phyloP scores from a whole-genome alignment of 2,888 invertebrate species.

The Creontiades dilutus region DNA sequence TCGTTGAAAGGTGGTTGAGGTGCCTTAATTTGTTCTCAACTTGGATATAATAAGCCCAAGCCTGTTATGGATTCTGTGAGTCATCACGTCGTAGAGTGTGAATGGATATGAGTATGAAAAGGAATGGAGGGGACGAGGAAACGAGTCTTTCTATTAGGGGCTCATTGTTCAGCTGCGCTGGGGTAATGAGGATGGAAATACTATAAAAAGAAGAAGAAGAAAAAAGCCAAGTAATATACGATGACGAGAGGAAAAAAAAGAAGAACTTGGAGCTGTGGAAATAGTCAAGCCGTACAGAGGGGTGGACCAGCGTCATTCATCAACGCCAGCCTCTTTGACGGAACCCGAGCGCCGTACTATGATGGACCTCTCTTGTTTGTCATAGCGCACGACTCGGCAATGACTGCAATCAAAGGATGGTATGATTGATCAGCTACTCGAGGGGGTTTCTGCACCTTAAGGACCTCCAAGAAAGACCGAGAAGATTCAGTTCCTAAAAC shows the following conservation, averaged over 20 bases:
- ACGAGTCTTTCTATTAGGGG: not conserved
- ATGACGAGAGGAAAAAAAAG: not conserved
- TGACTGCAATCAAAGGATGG: slow-evolving; percentile 2
- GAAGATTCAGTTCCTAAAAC: too few species aligned
- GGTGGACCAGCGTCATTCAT: slow-evolving; percentile 36
- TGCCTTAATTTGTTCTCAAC: not conserved
- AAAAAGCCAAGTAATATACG: not conserved
- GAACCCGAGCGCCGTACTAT: not conserved
- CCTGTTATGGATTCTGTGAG: not conserved
- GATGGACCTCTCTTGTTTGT: slow-evolving; percentile 13
- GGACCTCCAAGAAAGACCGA: not conserved
- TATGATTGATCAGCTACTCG: not conserved
- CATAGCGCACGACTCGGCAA: slow-evolving; percentile 5
- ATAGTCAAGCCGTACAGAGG: not conserved
- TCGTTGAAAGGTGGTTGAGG: not conserved
- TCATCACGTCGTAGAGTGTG: not conserved
- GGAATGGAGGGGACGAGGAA: not conserved
- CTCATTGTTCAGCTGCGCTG: not conserved
- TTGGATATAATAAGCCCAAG: not conserved
- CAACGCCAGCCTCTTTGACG: slow-evolving; percentile 29
- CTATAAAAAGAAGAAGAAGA: not conserved
- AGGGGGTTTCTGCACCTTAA: not conserved
- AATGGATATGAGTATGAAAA: not conserved
- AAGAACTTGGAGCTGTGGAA: not conserved
- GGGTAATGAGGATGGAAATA: not conserved